A percentile compares a stretch with the other conserved stretches of the same genome.
These are phyloP conservation scores for Pagrus major DNA, from an alignment of 2,113 vertebrate species.

Conservation along the genomic window DNA sequence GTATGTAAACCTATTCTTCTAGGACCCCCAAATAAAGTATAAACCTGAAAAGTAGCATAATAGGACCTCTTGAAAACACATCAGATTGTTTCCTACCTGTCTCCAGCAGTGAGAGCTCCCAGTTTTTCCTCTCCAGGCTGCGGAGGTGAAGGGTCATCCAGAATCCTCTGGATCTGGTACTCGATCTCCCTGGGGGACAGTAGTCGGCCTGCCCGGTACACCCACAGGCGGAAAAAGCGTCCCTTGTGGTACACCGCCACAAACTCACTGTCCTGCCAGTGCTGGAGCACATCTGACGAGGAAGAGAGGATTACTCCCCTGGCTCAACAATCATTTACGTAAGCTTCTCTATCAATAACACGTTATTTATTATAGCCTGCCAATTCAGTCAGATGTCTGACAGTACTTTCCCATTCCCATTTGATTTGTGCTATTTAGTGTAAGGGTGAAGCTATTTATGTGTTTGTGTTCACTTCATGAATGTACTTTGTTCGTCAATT, in stretches of 20 bases:
- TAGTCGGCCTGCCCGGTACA: constrained; percentile 85
- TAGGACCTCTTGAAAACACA: too few species aligned
- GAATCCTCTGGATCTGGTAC: constrained; percentile 88
- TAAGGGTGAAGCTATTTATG: neutral
- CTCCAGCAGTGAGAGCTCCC: constrained; percentile 88
- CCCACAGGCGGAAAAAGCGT: constrained; percentile 87
- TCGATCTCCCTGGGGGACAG: constrained; percentile 88
- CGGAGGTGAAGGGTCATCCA: constrained; percentile 85
- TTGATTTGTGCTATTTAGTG: too few species aligned
- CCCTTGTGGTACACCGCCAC: constrained; percentile 89
- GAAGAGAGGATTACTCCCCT: neutral
- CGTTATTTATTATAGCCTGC: neutral
- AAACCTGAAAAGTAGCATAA: too few species aligned
- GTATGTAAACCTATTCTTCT: too few species aligned
- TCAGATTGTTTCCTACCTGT: constrained; percentile 84
- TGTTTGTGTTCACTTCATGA: neutral
- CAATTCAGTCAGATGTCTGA: neutral
- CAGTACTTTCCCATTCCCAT: neutral
- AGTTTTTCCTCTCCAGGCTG: constrained; percentile 88
- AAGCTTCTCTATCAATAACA: neutral
- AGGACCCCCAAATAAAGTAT: too few species aligned
- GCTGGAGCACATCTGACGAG: constrained; percentile 85
- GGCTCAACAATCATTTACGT: fast-evolving
- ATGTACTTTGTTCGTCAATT: neutral
- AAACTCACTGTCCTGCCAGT: constrained; percentile 88